phyloP scores from a whole-genome alignment of 2,113 vertebrate species.

The Lamprologus lemairii region DNA sequence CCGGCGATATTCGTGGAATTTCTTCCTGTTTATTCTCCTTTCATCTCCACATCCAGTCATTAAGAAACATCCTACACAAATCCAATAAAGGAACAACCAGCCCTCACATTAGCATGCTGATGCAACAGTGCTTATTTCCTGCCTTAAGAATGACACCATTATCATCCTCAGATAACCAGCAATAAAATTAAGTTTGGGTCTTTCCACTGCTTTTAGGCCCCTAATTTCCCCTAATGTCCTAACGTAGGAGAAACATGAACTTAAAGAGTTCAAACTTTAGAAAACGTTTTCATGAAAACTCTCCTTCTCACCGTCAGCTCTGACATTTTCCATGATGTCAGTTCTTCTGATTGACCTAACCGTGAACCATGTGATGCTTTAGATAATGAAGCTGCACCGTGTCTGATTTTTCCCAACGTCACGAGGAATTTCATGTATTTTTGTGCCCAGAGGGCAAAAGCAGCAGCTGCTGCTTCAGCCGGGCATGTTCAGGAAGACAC shows the following conservation, averaged over 20 bases:
- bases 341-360: background rate
- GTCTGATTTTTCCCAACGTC: slow-evolving; percentile 22
- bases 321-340: background rate
- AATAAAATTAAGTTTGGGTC: slow-evolving; percentile 12
- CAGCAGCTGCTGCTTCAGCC: background rate
- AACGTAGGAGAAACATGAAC: background rate
- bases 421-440: background rate
- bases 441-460: background rate
- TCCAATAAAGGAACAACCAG: slow-evolving; percentile 53
- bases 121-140: slow-evolving; percentile 18
- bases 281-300: background rate
- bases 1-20: slow-evolving; percentile 15
- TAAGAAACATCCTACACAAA: slow-evolving; percentile 46
- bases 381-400: background rate
- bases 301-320: background rate
- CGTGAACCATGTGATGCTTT: background rate
- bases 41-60: slow-evolving; percentile 52
- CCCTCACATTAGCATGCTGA: slow-evolving; percentile 20
- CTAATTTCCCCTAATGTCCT: background rate
- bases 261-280: background rate
- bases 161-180: slow-evolving; percentile 12
- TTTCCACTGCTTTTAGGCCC: background rate
- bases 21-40: slow-evolving; percentile 23
- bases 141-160: slow-evolving; percentile 53
- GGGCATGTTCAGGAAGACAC: background rate